phyloP scores from a whole-genome alignment of 2,888 invertebrate species.

The Nineta flava region DNA sequence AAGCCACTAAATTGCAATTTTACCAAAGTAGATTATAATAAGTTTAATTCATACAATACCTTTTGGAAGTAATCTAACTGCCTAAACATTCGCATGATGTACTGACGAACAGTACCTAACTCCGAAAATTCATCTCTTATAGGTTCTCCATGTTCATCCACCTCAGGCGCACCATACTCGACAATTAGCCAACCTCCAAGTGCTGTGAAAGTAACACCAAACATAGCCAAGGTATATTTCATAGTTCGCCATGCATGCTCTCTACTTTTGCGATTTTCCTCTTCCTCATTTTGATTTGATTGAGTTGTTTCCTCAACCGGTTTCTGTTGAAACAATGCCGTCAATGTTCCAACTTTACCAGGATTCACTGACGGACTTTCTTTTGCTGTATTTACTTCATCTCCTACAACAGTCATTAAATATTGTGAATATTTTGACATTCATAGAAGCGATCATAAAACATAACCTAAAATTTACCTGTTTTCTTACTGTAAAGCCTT shows the following conservation, averaged over 20 bases:
- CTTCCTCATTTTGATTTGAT: constrained; percentile 12
- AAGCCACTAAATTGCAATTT: no score
- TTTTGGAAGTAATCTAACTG: constrained; percentile 22
- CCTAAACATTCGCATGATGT: constrained; percentile 42
- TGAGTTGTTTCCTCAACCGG: constrained; percentile 10
- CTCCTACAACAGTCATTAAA: neutral
- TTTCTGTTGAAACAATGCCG: constrained; percentile 7
- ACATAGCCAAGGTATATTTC: constrained; percentile 23
- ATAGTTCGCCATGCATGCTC: constrained; percentile 24
- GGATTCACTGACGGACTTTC: neutral
- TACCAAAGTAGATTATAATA: no score
- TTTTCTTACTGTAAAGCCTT: neutral
- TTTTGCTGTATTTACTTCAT: neutral
- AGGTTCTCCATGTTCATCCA: constrained; percentile 51
- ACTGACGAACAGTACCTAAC: constrained; percentile 52
- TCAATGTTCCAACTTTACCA: neutral
- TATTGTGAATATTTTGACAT: neutral
- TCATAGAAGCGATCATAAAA: neutral
- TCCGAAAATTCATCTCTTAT: constrained; percentile 60
- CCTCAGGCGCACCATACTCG: constrained; percentile 58
- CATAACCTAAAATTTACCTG: neutral
- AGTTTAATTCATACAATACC: no score
- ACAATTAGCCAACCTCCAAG: constrained; percentile 44
- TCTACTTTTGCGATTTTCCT: constrained; percentile 13
- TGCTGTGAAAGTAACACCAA: constrained; percentile 43